Evolutionary conservation across 2,797 vertebrate genomes (phyloP).

Genomic region (Vipera ursinii): DNA sequence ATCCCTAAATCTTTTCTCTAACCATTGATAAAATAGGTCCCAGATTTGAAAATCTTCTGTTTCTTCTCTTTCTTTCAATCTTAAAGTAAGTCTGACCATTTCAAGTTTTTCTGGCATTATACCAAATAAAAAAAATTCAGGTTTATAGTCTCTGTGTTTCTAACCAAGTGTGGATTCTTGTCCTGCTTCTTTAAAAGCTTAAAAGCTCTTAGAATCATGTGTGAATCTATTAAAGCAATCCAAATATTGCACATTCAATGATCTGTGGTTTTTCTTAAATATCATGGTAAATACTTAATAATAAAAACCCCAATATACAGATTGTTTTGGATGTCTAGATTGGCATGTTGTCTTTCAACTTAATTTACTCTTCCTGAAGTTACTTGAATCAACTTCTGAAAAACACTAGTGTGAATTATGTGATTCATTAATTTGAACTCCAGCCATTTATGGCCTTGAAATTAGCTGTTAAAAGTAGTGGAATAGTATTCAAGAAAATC

Average conservation of each 20-base stretch:
- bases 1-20: no score
- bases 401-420: constrained; percentile 33
- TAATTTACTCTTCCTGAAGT: constrained; percentile 25
- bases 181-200: constrained; percentile 13
- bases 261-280: not conserved
- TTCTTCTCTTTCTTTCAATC: no score
- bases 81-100: no score
- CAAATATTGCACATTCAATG: not conserved
- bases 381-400: not conserved
- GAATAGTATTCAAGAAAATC: not conserved
- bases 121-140: no score
- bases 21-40: no score
- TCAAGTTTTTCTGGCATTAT: no score
- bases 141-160: no score
- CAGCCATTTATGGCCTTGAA: not conserved
- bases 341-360: constrained; percentile 41
- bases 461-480: not conserved
- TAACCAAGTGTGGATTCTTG: not conserved
- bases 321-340: constrained; percentile 45
- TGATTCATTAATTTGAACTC: constrained; percentile 38
- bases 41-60: no score
- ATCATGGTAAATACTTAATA: constrained; percentile 34
- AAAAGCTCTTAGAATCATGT: constrained; percentile 29
- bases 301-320: constrained; percentile 54
- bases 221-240: not conserved